Evolutionary conservation across 53 echinoderm and acorn worm species (phyloP).

Genomic region (Henricia sp.): DNA sequence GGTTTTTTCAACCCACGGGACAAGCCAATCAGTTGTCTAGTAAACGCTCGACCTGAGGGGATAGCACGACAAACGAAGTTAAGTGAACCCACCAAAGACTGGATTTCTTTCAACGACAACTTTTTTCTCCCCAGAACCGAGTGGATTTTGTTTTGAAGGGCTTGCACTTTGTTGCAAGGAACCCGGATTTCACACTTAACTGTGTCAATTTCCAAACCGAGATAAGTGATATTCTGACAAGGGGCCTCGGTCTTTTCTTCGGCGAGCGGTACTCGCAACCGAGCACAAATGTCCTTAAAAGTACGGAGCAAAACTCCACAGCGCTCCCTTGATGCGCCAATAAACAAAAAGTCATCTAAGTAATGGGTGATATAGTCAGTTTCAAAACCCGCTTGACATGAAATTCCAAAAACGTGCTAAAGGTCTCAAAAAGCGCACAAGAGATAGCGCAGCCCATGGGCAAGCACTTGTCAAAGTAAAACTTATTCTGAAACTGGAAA

Average conservation of each 20-base stretch:
- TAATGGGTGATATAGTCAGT: conserved; percentile 21
- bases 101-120: conserved; percentile 10
- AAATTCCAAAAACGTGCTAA: conserved; percentile 48
- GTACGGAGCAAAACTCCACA: not conserved
- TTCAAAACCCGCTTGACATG: not conserved
- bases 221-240: not conserved
- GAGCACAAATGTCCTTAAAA: not conserved
- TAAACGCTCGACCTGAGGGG: not conserved
- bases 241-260: conserved; percentile 8
- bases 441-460: conserved; percentile 64
- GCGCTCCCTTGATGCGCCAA: not conserved
- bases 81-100: not conserved
- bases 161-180: conserved; percentile 28
- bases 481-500: conserved; percentile 26
- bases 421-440: conserved; percentile 44
- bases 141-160: conserved; percentile 24
- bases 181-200: not conserved
- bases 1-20: not conserved
- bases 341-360: conserved; percentile 54
- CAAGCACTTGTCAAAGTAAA: conserved; percentile 61
- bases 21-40: not conserved
- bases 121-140: not conserved
- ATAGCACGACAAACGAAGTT: conserved; percentile 12
- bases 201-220: conserved; percentile 47
- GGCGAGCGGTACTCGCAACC: not conserved